A percentile compares a stretch with the other conserved stretches of the same genome.
phyloP scores from a whole-genome alignment of 2,888 invertebrate species.

The Torymus aiolomorphi region DNA sequence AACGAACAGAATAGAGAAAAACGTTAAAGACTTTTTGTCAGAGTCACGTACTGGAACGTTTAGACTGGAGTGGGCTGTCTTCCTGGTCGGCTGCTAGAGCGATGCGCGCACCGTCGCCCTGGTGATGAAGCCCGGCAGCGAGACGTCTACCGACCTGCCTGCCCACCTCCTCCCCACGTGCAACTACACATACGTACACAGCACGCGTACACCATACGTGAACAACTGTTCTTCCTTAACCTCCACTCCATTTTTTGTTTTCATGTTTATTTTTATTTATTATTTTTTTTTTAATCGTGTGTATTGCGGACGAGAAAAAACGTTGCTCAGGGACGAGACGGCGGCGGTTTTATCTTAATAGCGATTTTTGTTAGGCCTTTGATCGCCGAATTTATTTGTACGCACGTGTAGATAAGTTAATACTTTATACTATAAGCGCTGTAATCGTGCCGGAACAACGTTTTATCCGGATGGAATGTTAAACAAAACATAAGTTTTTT shows the following conservation, averaged over 20 bases:
- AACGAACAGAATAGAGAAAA: slow-evolving; percentile 42
- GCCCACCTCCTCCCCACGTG: slow-evolving; percentile 75
- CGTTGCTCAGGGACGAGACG: background rate
- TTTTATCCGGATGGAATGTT: no score
- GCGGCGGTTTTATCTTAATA: no score
- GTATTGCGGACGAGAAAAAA: background rate
- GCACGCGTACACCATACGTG: slow-evolving; percentile 45
- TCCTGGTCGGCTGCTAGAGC: slow-evolving; percentile 83
- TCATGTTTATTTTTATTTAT: slow-evolving; percentile 12
- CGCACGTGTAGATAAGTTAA: no score
- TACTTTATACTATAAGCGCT: no score
- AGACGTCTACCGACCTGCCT: slow-evolving; percentile 77
- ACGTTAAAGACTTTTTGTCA: slow-evolving; percentile 49
- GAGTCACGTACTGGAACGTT: slow-evolving; percentile 87
- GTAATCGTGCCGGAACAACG: no score
- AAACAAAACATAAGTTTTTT: no score
- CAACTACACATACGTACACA: slow-evolving; percentile 64
- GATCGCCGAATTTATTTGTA: no score
- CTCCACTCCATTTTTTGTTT: background rate
- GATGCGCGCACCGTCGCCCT: slow-evolving; percentile 77
- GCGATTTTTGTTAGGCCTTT: no score
- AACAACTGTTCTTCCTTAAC: slow-evolving; percentile 1
- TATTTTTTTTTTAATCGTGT: slow-evolving; percentile 16
- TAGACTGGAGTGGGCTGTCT: slow-evolving; percentile 89
- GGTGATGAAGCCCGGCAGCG: slow-evolving; percentile 77